Percentiles rank a stretch among this genome's conserved stretches.
Conservation (phyloP, 35 echinoderm and acorn worm genomes). For the Apostichopus parvimensis region DNA sequence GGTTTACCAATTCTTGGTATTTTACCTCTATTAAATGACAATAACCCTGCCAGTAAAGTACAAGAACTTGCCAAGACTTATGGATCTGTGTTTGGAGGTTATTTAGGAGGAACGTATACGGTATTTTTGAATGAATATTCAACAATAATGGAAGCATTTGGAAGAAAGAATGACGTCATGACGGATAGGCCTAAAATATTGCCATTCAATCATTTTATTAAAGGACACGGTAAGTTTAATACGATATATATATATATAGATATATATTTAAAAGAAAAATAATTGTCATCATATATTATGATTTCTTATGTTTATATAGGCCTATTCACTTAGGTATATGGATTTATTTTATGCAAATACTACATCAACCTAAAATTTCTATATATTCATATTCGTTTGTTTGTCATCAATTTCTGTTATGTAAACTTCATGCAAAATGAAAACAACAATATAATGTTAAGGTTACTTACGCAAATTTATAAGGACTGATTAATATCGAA, state of each 20-base stretch:
- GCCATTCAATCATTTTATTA: conserved; percentile 9
- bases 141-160: conserved; percentile 65
- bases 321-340: not conserved
- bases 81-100: conserved; percentile 57
- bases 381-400: no score
- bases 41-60: conserved; percentile 47
- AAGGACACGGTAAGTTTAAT: conserved; percentile 24
- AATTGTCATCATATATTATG: no score
- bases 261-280: not conserved
- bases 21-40: conserved; percentile 40
- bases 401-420: no score
- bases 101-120: conserved; percentile 46
- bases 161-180: conserved; percentile 54
- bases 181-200: conserved; percentile 55
- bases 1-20: conserved; percentile 70
- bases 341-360: not conserved
- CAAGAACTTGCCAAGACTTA: conserved; percentile 60
- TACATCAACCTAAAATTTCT: not conserved
- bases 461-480: no score
- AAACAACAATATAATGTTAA: no score
- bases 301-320: no score
- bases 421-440: no score
- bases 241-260: not conserved
- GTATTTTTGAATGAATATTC: conserved; percentile 72
- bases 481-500: no score